Conservation (phyloP, 2,888 invertebrate genomes). For the Microlaimidae sp. region DNA sequence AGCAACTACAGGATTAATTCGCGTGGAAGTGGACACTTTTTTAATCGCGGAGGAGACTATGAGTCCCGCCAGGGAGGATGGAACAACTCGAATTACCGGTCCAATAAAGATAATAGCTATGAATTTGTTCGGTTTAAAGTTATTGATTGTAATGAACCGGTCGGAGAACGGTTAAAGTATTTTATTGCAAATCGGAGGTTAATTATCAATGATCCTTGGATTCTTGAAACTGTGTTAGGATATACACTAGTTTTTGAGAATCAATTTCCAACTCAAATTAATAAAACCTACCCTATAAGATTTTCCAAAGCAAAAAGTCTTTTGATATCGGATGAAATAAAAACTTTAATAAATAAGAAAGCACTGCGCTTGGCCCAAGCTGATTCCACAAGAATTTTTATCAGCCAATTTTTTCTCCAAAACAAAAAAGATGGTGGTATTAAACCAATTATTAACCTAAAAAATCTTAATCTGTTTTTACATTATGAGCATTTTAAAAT, state of each 20-base stretch:
- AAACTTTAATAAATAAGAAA: not conserved
- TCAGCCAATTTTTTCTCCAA: not conserved
- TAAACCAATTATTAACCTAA: not conserved
- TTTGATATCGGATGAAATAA: not conserved
- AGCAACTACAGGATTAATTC: no score
- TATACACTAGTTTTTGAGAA: not conserved
- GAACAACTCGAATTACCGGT: no score
- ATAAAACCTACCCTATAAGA: not conserved
- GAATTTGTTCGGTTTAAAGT: no score
- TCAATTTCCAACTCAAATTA: not conserved
- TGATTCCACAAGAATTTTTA: not conserved
- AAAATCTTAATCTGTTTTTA: not conserved
- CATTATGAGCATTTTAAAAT: not conserved
- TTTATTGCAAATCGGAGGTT: not conserved
- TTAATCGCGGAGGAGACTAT: no score
- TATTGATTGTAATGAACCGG: no score
- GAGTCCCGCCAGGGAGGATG: no score
- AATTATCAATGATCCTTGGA: not conserved
- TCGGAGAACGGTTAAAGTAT: not conserved
- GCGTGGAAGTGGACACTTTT: no score
- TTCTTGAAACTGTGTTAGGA: not conserved
- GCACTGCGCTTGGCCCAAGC: not conserved
- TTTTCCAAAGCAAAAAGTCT: not conserved
- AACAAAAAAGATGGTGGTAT: not conserved
- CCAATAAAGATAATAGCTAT: no score